These are phyloP conservation scores for Notolabrus celidotus DNA, from an alignment of 2,797 vertebrate genomes.

Conservation along the genomic window DNA sequence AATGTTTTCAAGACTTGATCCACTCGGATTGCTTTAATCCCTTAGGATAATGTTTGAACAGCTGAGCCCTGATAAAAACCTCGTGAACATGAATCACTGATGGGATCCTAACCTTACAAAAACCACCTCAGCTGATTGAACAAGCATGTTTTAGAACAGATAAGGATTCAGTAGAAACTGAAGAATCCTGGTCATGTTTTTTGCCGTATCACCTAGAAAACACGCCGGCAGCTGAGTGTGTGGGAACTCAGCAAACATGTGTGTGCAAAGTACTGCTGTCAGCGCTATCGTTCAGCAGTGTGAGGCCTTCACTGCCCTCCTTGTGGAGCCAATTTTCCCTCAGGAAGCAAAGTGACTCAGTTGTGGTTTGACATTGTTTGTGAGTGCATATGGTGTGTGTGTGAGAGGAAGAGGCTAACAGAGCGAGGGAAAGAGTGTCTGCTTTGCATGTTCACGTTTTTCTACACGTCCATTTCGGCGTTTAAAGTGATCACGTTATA, in stretches of 20 bases:
- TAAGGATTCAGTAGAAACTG: not conserved
- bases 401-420: constrained; percentile 13
- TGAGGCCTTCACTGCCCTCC: constrained; percentile 68
- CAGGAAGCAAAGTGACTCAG: constrained; percentile 84
- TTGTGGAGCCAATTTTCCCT: constrained; percentile 76
- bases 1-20: no score
- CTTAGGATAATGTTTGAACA: no score
- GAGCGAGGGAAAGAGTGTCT: constrained; percentile 7
- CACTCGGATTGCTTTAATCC: no score
- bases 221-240: constrained; percentile 51
- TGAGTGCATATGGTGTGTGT: constrained; percentile 51
- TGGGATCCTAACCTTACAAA: no score
- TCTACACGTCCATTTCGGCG: constrained; percentile 18
- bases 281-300: constrained; percentile 65
- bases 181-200: not conserved
- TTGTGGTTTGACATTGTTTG: constrained; percentile 81
- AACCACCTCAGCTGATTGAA: no score
- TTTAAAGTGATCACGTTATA: constrained; percentile 47
- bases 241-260: constrained; percentile 52
- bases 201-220: not conserved
- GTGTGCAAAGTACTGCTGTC: constrained; percentile 65
- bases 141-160: not conserved
- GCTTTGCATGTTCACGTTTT: constrained; percentile 36
- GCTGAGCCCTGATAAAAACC: no score
- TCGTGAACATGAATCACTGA: no score